Conservation (phyloP, 2,797 vertebrate genomes). For the Sebastes nivosus region DNA sequence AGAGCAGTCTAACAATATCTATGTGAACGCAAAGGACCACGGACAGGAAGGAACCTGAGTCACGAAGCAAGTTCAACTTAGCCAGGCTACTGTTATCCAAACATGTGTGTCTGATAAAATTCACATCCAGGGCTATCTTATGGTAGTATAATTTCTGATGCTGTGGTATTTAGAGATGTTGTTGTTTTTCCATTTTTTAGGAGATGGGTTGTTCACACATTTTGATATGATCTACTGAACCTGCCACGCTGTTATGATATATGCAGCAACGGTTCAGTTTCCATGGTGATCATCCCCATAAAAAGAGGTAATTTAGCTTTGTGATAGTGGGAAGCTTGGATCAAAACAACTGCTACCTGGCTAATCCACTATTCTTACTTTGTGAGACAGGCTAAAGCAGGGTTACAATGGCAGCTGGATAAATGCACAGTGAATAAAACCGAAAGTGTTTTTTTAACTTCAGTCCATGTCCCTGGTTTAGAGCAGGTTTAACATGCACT, state of each 20-base stretch:
- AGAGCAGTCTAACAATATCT: slow-evolving; percentile 73
- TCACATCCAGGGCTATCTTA: background rate
- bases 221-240: slow-evolving; percentile 11
- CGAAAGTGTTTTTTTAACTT: background rate
- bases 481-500: slow-evolving; percentile 34
- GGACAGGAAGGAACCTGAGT: slow-evolving; percentile 52
- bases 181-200: background rate
- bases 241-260: background rate
- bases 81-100: background rate
- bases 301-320: slow-evolving; percentile 1
- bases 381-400: slow-evolving; percentile 59
- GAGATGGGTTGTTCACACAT: slow-evolving; percentile 12
- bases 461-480: slow-evolving; percentile 15
- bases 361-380: slow-evolving; percentile 45
- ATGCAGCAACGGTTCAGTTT: slow-evolving; percentile 29
- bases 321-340: slow-evolving; percentile 14
- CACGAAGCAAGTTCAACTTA: slow-evolving; percentile 47
- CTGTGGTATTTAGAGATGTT: too few relatives aligned
- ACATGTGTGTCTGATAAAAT: background rate
- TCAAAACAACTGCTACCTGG: slow-evolving; percentile 20
- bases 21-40: slow-evolving; percentile 48
- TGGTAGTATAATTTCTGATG: background rate
- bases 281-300: slow-evolving; percentile 28
- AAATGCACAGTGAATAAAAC: slow-evolving; percentile 40
- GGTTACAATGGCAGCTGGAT: slow-evolving; percentile 60